Base-by-base conservation (phyloP, 2,888 invertebrate species). In the Magallana nippona region DNA sequence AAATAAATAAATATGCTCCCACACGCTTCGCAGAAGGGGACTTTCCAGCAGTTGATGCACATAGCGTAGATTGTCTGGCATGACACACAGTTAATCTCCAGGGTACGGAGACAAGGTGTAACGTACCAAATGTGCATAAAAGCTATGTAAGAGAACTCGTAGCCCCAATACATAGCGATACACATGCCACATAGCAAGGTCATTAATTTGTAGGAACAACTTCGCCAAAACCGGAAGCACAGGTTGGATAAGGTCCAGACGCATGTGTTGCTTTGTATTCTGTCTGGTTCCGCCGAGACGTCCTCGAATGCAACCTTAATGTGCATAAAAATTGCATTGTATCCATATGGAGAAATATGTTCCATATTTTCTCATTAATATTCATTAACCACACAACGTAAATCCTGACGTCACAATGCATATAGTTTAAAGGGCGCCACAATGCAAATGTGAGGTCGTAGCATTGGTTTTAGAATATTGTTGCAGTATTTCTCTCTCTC, bases 141-240 rank as follows among this genome's bases (percentile, higher is more conserved):
- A 15, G 96, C 96, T 22, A 96, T 94, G 88, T 96, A 80, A 77
- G 91, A 92, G 82, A 93, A 92, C 85, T 91, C 88, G 77, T 89
- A 91, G 5, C 92, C 92, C 79, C 96, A 95, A 88, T 95, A 94
- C 85, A 96, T 94, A 1, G 96, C 96, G 82, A 96, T 95, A 55
- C 96, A 95, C 17, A 97, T 96, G 0, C 96, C 96, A 11, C 96
- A 95, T 55, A 96, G 90, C 80, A 96, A 95, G 0, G 96, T 95
- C 78, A 96, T 95, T 81, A 96, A 92, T 19, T 96, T 96, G 95
- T 97, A 97, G 93, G 96, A 96, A 92, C 95, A 96, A 92, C 96
- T 95, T 88, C 96, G 95, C 56, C 96, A 95, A 89, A 95, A 94
- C 79, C 95, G 95, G 94, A 96, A 97, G 93, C 96, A 91, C n/a